Evolutionary conservation across 2,888 invertebrate species (phyloP).

Genomic region (Polylopha cassiicola): DNA sequence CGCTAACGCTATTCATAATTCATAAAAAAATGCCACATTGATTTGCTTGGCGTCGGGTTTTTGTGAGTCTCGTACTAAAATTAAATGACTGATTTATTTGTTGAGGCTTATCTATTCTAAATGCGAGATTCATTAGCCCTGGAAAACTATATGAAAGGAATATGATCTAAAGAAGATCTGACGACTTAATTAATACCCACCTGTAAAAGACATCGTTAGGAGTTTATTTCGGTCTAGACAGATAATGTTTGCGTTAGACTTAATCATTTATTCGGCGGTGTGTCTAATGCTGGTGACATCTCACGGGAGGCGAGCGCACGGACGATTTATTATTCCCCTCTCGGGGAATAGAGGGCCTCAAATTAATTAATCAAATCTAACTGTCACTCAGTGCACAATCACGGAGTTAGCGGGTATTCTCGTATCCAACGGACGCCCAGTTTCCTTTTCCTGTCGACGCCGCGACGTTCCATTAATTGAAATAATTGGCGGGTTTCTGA

Average conservation of each 20-base stretch:
- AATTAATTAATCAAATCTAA: conserved; percentile 75
- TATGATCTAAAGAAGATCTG: conserved; percentile 63
- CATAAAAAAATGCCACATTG: conserved; percentile 29
- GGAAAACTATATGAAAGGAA: conserved; percentile 49
- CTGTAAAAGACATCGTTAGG: conserved; percentile 72
- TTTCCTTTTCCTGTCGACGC: conserved; percentile 72
- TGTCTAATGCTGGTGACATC: conserved; percentile 64
- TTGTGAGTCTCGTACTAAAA: conserved; percentile 4
- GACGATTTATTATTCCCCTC: conserved; percentile 71
- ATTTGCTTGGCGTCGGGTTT: conserved; percentile 19
- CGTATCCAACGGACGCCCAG: conserved; percentile 36
- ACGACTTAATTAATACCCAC: conserved; percentile 70
- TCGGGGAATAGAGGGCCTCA: conserved; percentile 55
- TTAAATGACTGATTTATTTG: too few species aligned
- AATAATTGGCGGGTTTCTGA: conserved; percentile 66
- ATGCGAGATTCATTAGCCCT: conserved; percentile 27
- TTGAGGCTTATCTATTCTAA: conserved; percentile 4
- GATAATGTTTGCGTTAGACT: conserved; percentile 64
- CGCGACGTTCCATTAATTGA: conserved; percentile 70
- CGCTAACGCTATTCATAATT: conserved; percentile 40
- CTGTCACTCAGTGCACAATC: conserved; percentile 72
- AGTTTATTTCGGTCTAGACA: conserved; percentile 66
- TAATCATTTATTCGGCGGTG: conserved; percentile 69
- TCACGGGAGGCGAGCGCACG: conserved; percentile 64
- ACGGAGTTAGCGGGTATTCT: conserved; percentile 51